Evolutionary conservation across 2,888 invertebrate species (phyloP), one percentile per base, ranked within the genome.

Genomic region (Liposcelis brunnea): DNA sequence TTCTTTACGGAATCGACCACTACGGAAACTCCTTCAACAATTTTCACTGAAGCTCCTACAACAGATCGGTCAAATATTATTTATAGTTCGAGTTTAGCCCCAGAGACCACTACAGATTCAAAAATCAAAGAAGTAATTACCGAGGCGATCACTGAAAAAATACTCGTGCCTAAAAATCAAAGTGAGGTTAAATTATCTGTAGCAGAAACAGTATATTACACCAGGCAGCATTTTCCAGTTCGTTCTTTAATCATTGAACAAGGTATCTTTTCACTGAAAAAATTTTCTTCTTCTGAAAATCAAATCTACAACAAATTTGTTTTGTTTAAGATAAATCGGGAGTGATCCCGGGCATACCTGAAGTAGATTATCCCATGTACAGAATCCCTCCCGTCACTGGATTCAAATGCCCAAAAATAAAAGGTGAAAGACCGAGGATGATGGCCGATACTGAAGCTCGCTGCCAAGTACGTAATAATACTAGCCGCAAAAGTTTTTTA

Each of bases 301-400:
- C n/a, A n/a, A 32, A 11, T 32, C 10, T 32, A 11, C 32, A 32
- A n/a, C n/a, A 26, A 6, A 26, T 26, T 26, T 49, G 35, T 42
- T 18, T 49, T 31, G 10, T 18, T 43, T 33, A 3, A 55, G 55
- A 54, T 45, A 47, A 52, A 43, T 43, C 49, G 15, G 54, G 53
- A 21, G 54, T 56, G 1, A 57, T 58, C 18, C 58, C 59, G 26
- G 59, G 58, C 31, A 49, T 55, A n/a, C 54, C 58, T 14, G 58
- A 56, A 32, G 51, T 50, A 34, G 58, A 59, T 49, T 59, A 59
- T 49, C 58, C 57, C 15, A 52, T 56, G 31, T 53, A 54, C 38
- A 49, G 46, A 32, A 50, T 52, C 33, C 52, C 51, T 31, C 31
- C 49, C 16, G 50, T 48, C 31, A 52, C 52, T 36, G 50, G 54